Percentiles rank a stretch among this genome's conserved stretches.
phyloP scores from a whole-genome alignment of 2,888 invertebrate genomes.

The Thymelicus acteon region DNA sequence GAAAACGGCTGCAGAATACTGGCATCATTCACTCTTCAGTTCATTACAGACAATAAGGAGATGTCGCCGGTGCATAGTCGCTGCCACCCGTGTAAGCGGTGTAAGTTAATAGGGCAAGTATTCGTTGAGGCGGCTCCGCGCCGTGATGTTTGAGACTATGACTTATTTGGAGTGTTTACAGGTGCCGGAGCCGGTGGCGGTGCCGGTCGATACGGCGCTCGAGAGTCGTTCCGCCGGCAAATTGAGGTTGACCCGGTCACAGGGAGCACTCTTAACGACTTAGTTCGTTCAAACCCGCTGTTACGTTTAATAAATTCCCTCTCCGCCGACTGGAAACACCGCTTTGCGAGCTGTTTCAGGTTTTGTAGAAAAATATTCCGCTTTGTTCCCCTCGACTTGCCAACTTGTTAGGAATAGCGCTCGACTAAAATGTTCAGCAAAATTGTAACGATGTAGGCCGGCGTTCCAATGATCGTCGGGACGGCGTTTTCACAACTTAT shows the following conservation, averaged over 20 bases:
- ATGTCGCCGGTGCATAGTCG: no score
- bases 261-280: constrained; percentile 31
- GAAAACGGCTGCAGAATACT: no score
- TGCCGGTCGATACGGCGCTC: constrained; percentile 4
- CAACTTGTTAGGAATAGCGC: constrained; percentile 20
- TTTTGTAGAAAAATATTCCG: constrained; percentile 31
- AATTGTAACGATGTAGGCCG: constrained; percentile 16
- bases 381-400: constrained; percentile 19
- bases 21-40: no score
- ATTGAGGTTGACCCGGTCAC: constrained; percentile 35
- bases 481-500: no score
- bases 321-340: constrained; percentile 19
- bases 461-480: neutral
- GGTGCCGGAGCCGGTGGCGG: neutral
- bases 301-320: constrained; percentile 34
- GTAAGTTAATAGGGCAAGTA: no score
- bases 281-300: constrained; percentile 28
- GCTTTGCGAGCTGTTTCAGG: constrained; percentile 29
- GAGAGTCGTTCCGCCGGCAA: constrained; percentile 14
- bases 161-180: neutral
- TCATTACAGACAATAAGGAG: no score
- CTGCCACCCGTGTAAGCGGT: no score
- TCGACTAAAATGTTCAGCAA: constrained; percentile 15
- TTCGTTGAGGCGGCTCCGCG: neutral
- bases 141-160: neutral